These are phyloP conservation scores for Eurytoma californica DNA, from an alignment of 2,888 invertebrate genomes.

Conservation along the genomic window DNA sequence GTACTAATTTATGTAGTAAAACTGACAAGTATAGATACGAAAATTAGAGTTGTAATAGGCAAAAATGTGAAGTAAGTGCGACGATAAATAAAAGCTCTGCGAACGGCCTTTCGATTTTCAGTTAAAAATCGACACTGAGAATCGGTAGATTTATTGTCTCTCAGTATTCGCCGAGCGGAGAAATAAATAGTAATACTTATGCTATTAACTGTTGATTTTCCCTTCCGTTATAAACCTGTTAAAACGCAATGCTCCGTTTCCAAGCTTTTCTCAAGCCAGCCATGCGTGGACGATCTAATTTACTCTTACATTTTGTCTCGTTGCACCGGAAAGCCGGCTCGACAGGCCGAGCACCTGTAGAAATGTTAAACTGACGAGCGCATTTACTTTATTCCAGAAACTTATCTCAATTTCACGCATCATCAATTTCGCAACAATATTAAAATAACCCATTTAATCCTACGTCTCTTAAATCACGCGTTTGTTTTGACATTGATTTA, in stretches of 20 bases:
- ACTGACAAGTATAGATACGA: too few species aligned
- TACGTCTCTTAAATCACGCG: too few species aligned
- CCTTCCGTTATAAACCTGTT: constrained; percentile 10
- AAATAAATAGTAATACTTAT: background rate
- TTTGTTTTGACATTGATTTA: too few species aligned
- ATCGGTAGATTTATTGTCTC: background rate
- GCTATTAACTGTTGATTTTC: constrained; percentile 4
- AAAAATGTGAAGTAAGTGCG: too few species aligned
- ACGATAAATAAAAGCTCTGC: too few species aligned
- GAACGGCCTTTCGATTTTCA: too few species aligned
- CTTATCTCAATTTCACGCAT: constrained; percentile 19
- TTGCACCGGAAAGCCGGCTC: constrained; percentile 10
- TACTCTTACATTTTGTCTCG: constrained; percentile 19
- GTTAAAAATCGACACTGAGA: background rate
- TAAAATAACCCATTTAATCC: background rate
- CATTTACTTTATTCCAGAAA: constrained; percentile 3
- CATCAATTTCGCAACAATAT: constrained; percentile 13
- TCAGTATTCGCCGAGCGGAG: background rate
- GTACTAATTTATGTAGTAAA: too few species aligned
- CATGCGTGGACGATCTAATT: constrained; percentile 27
- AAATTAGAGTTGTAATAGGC: too few species aligned
- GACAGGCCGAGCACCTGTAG: background rate
- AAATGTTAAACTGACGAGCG: constrained; percentile 18
- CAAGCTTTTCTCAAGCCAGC: constrained; percentile 21
- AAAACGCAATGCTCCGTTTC: background rate